A percentile compares a stretch with the other conserved stretches of the same genome.
Conservation (phyloP, 2,888 invertebrate species). For the Plusia festucae region DNA sequence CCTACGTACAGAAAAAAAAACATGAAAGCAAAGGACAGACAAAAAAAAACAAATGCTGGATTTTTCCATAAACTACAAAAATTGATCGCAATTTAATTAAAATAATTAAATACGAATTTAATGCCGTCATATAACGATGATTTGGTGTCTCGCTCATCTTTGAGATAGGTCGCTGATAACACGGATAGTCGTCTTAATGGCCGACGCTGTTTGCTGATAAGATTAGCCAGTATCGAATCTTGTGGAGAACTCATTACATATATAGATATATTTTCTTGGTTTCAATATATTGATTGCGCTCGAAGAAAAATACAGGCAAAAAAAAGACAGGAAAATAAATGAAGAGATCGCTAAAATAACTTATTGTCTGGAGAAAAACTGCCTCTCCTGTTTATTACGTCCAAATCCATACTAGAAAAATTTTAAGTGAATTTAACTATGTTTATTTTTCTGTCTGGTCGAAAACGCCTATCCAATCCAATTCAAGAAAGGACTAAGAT, state of each 20-base stretch:
- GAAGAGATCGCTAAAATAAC: too few species aligned
- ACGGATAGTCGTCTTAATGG: constrained; percentile 78
- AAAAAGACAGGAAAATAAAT: too few species aligned
- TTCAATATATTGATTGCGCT: neutral
- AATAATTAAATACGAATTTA: constrained; percentile 74
- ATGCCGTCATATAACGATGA: constrained; percentile 69
- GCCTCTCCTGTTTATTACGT: too few species aligned
- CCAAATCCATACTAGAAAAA: too few species aligned
- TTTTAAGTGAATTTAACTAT: too few species aligned
- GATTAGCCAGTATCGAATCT: constrained; percentile 63
- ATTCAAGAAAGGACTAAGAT: too few species aligned
- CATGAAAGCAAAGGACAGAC: too few species aligned
- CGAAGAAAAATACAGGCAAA: too few species aligned
- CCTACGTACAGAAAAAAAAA: too few species aligned
- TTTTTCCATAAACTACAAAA: constrained; percentile 47
- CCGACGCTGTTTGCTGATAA: constrained; percentile 75
- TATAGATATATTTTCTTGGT: constrained; percentile 13
- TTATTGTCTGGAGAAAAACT: too few species aligned
- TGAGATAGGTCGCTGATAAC: constrained; percentile 76
- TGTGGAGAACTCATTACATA: neutral
- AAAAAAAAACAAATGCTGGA: neutral
- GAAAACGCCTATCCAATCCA: too few species aligned
- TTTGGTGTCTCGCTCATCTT: constrained; percentile 74
- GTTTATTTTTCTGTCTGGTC: too few species aligned
- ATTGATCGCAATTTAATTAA: constrained; percentile 47